A percentile compares a stretch with the other conserved stretches of the same genome.
Evolutionary conservation across 1,140 invertebrate species (phyloP).

Genomic region (Micrasema minimum): DNA sequence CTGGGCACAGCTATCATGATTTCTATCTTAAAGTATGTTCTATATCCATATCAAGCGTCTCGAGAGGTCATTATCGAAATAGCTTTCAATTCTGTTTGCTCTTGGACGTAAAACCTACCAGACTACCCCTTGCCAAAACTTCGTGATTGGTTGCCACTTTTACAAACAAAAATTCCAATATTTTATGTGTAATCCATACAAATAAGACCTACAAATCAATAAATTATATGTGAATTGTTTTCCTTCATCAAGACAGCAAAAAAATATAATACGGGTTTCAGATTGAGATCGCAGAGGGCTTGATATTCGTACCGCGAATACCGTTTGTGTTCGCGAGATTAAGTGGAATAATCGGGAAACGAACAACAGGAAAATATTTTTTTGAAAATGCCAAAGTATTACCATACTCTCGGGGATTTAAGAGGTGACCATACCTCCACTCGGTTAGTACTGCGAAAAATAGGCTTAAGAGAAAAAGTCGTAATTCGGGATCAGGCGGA

Average conservation of each 20-base stretch:
- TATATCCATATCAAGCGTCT: constrained; percentile 16
- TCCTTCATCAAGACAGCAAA: too few species aligned
- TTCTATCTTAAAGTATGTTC: constrained; percentile 17
- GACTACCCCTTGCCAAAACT: neutral
- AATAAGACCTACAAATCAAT: too few species aligned
- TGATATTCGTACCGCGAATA: constrained; percentile 1
- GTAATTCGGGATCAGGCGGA: constrained; percentile 39
- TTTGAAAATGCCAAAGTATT: constrained; percentile 12
- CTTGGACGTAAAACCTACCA: neutral
- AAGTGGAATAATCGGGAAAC: constrained; percentile 11
- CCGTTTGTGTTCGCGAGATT: constrained; percentile 17
- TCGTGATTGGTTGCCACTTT: too few species aligned
- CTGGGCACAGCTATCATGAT: neutral
- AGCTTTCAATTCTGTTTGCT: neutral
- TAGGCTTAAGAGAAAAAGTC: constrained; percentile 38
- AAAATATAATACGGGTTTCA: too few species aligned
- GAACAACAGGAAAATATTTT: constrained; percentile 15
- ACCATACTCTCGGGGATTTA: constrained; percentile 25
- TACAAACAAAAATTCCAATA: too few species aligned
- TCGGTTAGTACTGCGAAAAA: constrained; percentile 39
- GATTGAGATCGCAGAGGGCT: too few species aligned
- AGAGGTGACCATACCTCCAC: constrained; percentile 12
- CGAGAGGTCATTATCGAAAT: constrained; percentile 13
- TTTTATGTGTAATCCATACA: too few species aligned
- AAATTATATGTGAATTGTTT: too few species aligned